Percentiles rank a stretch among this genome's conserved stretches.
phyloP scores from a whole-genome alignment of 2,888 invertebrate genomes.

The Megamerina dolium region DNA sequence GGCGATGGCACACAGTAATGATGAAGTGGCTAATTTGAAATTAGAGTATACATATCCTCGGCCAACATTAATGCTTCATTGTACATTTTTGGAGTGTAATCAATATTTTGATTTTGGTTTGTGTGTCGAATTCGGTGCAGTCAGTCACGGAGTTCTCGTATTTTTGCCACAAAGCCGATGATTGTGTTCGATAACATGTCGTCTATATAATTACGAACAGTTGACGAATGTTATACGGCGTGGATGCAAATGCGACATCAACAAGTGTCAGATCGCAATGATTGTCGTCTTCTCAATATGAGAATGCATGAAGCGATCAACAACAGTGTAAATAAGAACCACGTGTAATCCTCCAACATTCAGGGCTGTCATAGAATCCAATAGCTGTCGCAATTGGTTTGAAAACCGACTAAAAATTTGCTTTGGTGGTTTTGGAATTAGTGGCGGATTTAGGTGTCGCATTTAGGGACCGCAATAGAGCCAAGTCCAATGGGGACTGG shows the following conservation, averaged over 20 bases:
- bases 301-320: no score
- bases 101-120: background rate
- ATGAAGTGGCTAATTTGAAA: constrained; percentile 8
- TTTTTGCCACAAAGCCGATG: constrained; percentile 11
- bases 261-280: background rate
- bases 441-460: no score
- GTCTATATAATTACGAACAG: constrained; percentile 3
- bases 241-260: background rate
- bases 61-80: constrained; percentile 1
- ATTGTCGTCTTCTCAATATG: background rate
- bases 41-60: constrained; percentile 5
- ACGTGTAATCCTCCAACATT: no score
- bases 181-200: constrained; percentile 8
- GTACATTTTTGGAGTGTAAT: constrained; percentile 1
- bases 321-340: no score
- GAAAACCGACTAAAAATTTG: no score
- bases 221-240: background rate
- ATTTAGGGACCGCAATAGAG: no score
- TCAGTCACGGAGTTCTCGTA: constrained; percentile 9
- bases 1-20: constrained; percentile 16
- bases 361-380: no score
- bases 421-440: no score
- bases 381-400: no score
- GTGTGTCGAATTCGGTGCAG: constrained; percentile 3
- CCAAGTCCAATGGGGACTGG: no score